Percentiles rank a stretch among this genome's conserved stretches.
phyloP scores from a whole-genome alignment of 2,888 invertebrate species.

The Drosophila neotestacea region DNA sequence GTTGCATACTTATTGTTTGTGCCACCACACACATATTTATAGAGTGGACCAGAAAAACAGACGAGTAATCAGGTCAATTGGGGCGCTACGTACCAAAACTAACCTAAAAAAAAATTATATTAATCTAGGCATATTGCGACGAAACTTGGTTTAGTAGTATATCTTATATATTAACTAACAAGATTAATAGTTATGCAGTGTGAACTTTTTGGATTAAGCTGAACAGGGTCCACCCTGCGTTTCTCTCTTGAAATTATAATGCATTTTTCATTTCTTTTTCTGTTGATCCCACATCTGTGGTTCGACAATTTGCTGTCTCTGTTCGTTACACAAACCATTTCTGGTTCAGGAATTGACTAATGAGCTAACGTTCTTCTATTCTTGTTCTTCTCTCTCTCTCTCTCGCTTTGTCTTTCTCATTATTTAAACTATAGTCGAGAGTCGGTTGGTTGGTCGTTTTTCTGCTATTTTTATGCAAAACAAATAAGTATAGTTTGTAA shows the following conservation, averaged over 20 bases:
- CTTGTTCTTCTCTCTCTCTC: neutral
- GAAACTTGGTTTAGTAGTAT: neutral
- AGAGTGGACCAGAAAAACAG: constrained; percentile 64
- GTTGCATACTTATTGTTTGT: constrained; percentile 55
- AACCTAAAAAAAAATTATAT: constrained; percentile 11
- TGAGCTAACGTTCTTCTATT: constrained; percentile 57
- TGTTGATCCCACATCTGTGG: constrained; percentile 75
- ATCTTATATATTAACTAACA: neutral
- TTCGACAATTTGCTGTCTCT: constrained; percentile 72
- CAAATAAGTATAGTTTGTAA: constrained; percentile 76
- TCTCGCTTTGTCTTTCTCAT: constrained; percentile 9
- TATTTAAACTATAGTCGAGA: constrained; percentile 22
- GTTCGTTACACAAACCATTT: constrained; percentile 73
- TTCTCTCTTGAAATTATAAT: constrained; percentile 22
- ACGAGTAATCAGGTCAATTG: constrained; percentile 76
- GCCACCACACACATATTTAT: constrained; percentile 69
- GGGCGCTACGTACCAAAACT: constrained; percentile 35
- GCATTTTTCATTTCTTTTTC: constrained; percentile 64
- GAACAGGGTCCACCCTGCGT: constrained; percentile 46
- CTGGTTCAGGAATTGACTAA: constrained; percentile 73
- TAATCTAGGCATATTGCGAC: neutral
- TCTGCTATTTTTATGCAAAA: constrained; percentile 76
- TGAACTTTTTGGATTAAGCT: constrained; percentile 2
- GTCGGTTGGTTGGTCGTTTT: constrained; percentile 12
- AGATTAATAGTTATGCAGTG: constrained; percentile 5